Evolutionary conservation across 2,797 vertebrate species (phyloP).

Genomic region (Arnoldichthys spilopterus): DNA sequence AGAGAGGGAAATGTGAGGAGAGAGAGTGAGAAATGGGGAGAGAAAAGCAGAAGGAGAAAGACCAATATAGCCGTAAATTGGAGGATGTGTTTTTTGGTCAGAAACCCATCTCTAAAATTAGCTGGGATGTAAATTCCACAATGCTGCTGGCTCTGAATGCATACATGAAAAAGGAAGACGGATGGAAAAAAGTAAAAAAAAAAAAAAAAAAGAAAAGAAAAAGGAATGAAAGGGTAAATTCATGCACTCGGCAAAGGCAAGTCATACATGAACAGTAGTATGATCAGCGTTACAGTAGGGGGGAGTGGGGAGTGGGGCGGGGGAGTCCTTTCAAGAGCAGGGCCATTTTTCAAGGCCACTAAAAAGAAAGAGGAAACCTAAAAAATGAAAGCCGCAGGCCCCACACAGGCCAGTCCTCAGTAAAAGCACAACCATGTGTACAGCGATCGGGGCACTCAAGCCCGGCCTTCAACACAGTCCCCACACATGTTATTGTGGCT

Average conservation of each 20-base stretch:
- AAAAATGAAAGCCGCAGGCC: conserved; percentile 70
- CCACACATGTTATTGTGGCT: conserved; percentile 78
- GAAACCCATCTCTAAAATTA: conserved; percentile 84
- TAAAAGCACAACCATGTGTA: conserved; percentile 64
- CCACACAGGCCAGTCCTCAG: conserved; percentile 67
- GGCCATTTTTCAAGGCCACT: conserved; percentile 72
- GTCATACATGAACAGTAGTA: conserved; percentile 61
- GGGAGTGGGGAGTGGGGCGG: conserved; percentile 35
- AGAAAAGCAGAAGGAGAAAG: conserved; percentile 64
- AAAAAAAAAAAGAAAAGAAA: conserved; percentile 46
- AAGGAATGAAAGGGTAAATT: conserved; percentile 46
- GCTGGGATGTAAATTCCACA: conserved; percentile 81
- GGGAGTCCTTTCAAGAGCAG: conserved; percentile 64
- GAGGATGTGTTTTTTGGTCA: conserved; percentile 85
- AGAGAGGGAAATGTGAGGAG: conserved; percentile 18
- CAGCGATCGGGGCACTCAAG: conserved; percentile 58
- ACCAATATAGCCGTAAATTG: conserved; percentile 83
- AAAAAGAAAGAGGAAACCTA: conserved; percentile 66
- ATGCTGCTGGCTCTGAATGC: conserved; percentile 66
- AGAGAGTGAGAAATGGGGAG: conserved; percentile 41
- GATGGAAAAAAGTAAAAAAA: conserved; percentile 61
- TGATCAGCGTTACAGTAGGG: conserved; percentile 65
- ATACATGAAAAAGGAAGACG: conserved; percentile 65
- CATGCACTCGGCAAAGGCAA: conserved; percentile 9
- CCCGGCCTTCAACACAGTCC: conserved; percentile 76